Evolutionary conservation across 1,140 invertebrate species (phyloP), one percentile per base, ranked within the genome.

Genomic region (Tetramorium alpestre): DNA sequence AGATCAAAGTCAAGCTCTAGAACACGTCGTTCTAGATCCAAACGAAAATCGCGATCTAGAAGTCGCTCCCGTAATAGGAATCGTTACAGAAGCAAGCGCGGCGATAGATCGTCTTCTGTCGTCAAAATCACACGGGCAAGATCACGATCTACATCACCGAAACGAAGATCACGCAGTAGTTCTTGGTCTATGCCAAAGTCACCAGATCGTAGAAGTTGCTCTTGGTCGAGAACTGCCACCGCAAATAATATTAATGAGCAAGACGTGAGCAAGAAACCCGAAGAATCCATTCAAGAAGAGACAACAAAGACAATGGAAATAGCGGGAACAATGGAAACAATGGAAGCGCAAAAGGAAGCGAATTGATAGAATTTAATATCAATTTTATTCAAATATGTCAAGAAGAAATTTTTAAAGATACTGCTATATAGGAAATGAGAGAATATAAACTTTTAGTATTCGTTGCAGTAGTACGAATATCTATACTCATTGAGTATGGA

Each of bases 111-210:
- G 0, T 5, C 72, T 8, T 93, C 92, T 0, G 87, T 94, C 0
- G 90, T 94, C 0, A 92, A 89, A 33, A 60, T 94, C 0, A 94
- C 94, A 0, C 86, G 93, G 10, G 94, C 93, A 0, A 93, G 88
- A 51, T 94, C 93, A 25, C 90, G 92, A 6, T 91, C 85, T 0
- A 41, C 18, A 0, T 92, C 93, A 2, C 90, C 91, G 3, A 91
- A 80, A 73, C 90, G 90, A 6, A 89, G 87, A 56, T 95, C 94
- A 3, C 91, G 93, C 22, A 95, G 94, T 47, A 94, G 94, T 77
- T 94, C 93, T 0, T 95, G 94, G 94, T 95, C 94, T 1, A 65
- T 95, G 60, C 94, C 94, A 13, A 94, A 93, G 64, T 94, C 94
- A 10, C 92, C 94, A 0, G 88, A 77, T 22, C 89, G 92, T 54